A percentile compares a stretch with the other conserved stretches of the same genome.
Evolutionary conservation across 2,797 vertebrate genomes (phyloP).

Genomic region (Acanthornis magna): DNA sequence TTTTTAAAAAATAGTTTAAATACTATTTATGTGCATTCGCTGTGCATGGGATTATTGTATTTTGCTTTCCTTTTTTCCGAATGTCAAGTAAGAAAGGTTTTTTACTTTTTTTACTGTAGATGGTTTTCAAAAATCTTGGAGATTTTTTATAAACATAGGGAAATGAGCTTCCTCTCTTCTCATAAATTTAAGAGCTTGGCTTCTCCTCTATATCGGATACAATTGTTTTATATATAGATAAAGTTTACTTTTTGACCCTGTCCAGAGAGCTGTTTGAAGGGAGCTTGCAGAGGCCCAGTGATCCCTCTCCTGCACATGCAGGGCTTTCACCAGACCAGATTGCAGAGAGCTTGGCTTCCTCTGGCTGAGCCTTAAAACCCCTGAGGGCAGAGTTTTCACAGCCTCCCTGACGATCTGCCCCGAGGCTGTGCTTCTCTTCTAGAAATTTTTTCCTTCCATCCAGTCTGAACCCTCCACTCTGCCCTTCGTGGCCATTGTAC

Average conservation of each 20-base stretch:
- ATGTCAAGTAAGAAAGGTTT: background rate
- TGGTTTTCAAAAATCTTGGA: background rate
- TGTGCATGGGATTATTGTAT: background rate
- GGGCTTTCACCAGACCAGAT: background rate
- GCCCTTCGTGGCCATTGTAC: background rate
- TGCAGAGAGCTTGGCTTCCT: background rate
- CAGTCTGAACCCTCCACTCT: background rate
- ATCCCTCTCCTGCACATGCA: fast-evolving
- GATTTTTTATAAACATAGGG: background rate
- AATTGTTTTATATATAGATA: conserved; percentile 1
- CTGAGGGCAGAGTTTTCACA: background rate
- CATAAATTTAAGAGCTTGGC: background rate
- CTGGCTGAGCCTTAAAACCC: background rate
- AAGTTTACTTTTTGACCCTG: background rate
- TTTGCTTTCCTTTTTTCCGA: background rate
- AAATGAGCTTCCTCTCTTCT: background rate
- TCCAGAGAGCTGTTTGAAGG: background rate
- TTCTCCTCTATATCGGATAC: background rate
- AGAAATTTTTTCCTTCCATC: background rate
- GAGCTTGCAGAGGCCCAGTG: background rate
- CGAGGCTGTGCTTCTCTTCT: fast-evolving
- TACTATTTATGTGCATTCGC: conserved; percentile 2
- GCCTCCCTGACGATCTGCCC: background rate
- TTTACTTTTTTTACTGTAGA: background rate
- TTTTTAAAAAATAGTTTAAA: conserved; percentile 45